Evolutionary conservation across 2,888 invertebrate genomes (phyloP), one percentile per base, ranked within the genome.

Genomic region (Allygus modestus): DNA sequence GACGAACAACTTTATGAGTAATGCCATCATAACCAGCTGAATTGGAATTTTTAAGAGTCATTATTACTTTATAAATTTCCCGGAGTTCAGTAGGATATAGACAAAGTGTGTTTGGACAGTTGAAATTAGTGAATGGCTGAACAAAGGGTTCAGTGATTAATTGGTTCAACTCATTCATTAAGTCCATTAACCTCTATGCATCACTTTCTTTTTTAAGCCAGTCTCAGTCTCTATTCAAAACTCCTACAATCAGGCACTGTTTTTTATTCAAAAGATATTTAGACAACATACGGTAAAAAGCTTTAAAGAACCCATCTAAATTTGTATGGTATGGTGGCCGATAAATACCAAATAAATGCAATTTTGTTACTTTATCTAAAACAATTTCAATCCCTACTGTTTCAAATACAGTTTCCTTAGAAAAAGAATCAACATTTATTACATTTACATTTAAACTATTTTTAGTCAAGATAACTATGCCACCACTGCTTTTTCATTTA

Each of bases 221-320:
- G n/a, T n/a, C n/a, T n/a, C 75, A 75, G 43, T 75, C 37, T 41
- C 41, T 75, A 75, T 75, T 75, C n/a, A 69, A 75, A 23, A 43
- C 75, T 17, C 75, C 75, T 43, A 75, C 43, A 75, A 75, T 11
- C 26, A 75, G 23, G 43, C 75, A 37, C 4, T n/a, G 43, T 23
- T 43, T 75, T 4, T 15, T 5, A 5, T 43, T 43, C 4, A n/a
- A n/a, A n/a, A n/a, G n/a, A n/a, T n/a, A n/a, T n/a, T n/a, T n/a
- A n/a, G n/a, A n/a, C n/a, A n/a, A n/a, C n/a, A n/a, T n/a, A n/a
- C n/a, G n/a, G n/a, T n/a, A n/a, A n/a, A n/a, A n/a, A n/a, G n/a
- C n/a, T 43, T 37, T 23, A 43, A 75, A 75, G 43, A 75, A 75
- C 1, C 12, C 12, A 20, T 75, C n/a, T 9, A 75, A 2, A 43